These are phyloP conservation scores for Odontamblyopus rebecca DNA, from an alignment of 2,797 vertebrate genomes.

Conservation along the genomic window DNA sequence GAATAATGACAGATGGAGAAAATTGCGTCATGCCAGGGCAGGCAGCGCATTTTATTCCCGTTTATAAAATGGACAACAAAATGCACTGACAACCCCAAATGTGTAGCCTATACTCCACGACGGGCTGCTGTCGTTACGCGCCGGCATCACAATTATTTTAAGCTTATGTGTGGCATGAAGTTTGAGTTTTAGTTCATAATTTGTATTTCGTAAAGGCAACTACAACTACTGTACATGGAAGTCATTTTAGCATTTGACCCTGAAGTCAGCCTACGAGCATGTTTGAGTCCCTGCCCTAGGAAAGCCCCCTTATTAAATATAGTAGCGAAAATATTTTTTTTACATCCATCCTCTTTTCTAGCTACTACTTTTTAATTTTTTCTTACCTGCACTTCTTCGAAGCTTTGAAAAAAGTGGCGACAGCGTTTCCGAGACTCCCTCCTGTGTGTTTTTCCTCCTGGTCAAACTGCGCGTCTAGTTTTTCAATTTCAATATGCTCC, in stretches of 20 bases:
- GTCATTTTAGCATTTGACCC: constrained; percentile 50
- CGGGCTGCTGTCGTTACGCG: constrained; percentile 33
- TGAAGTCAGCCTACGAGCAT: constrained; percentile 46
- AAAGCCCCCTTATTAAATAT: constrained; percentile 43
- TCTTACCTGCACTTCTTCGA: constrained; percentile 82
- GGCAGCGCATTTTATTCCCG: constrained; percentile 60
- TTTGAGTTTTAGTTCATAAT: constrained; percentile 49
- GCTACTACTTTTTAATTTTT: constrained; percentile 58
- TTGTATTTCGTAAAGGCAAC: constrained; percentile 36
- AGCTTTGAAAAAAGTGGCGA: constrained; percentile 72
- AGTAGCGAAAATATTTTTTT: constrained; percentile 49
- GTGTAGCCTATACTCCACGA: constrained; percentile 27
- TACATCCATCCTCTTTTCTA: constrained; percentile 61
- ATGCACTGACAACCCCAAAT: constrained; percentile 36
- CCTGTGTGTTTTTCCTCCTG: constrained; percentile 57
- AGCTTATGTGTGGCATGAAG: constrained; percentile 46
- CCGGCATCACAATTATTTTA: constrained; percentile 44
- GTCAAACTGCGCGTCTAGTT: constrained; percentile 63
- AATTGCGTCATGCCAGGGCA: constrained; percentile 73
- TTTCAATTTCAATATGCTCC: constrained; percentile 71
- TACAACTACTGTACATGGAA: constrained; percentile 63
- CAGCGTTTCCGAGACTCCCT: constrained; percentile 72
- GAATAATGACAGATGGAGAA: constrained; percentile 75
- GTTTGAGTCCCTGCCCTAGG: constrained; percentile 26
- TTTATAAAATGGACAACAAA: constrained; percentile 57